Percentiles rank a stretch among this genome's conserved stretches.
Conservation (phyloP, 2,113 vertebrate genomes). For the Heterocephalus glaber region DNA sequence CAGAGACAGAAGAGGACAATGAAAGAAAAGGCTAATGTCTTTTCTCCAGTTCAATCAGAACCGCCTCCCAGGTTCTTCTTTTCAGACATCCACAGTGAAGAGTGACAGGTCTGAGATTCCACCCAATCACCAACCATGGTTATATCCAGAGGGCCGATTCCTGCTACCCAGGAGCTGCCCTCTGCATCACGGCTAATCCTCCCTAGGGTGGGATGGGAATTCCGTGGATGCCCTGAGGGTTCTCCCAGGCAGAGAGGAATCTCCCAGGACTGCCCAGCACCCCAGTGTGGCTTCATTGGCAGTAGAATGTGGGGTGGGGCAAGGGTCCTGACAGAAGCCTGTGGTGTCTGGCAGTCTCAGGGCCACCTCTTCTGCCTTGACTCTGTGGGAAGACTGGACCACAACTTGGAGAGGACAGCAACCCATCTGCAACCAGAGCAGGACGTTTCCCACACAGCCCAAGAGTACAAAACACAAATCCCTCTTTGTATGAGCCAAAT, state of each 20-base stretch:
- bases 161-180: not conserved
- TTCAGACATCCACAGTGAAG: not conserved
- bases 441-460: too few species aligned
- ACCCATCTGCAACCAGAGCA: not conserved
- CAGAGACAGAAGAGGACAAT: not conserved
- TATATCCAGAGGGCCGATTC: not conserved
- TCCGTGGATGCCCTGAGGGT: too few species aligned
- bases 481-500: slow-evolving; percentile 41
- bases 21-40: not conserved
- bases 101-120: not conserved
- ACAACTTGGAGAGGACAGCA: not conserved
- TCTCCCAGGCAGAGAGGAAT: not conserved
- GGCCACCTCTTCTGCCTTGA: not conserved
- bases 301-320: not conserved
- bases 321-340: not conserved
- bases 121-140: not conserved
- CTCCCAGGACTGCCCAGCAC: not conserved
- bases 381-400: not conserved
- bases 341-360: not conserved
- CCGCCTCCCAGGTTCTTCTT: not conserved
- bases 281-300: too few species aligned
- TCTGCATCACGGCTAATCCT: not conserved
- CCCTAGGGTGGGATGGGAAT: not conserved
- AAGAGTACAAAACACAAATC: not conserved
- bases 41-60: not conserved